Percentiles rank a stretch among this genome's conserved stretches.
Evolutionary conservation across 2,888 invertebrate genomes (phyloP).

Genomic region (Thera obeliscata): DNA sequence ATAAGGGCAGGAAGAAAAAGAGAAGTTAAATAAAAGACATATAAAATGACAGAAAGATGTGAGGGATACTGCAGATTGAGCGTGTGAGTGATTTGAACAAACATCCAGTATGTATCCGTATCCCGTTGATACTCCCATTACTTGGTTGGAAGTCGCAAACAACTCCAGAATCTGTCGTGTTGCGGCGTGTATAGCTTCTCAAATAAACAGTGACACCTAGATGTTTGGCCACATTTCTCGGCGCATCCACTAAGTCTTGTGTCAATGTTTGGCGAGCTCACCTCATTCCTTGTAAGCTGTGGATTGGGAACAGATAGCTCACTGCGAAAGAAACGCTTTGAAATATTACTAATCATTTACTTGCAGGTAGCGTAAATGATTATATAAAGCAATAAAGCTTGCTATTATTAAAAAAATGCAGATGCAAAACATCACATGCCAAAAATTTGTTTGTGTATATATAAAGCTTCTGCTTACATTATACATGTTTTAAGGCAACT

Average conservation of each 20-base stretch:
- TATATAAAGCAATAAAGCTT: too few species aligned
- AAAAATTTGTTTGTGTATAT: too few species aligned
- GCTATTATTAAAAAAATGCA: too few species aligned
- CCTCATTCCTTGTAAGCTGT: slow-evolving; percentile 63
- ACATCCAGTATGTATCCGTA: neutral
- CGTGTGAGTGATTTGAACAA: neutral
- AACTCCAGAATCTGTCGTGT: slow-evolving; percentile 48
- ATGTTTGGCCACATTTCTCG: slow-evolving; percentile 76
- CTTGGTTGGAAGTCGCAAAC: slow-evolving; percentile 17
- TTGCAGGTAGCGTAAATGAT: too few species aligned
- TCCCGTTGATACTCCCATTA: neutral
- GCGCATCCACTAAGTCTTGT: slow-evolving; percentile 71
- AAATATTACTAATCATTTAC: neutral
- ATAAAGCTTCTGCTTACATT: too few species aligned
- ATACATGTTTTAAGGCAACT: too few species aligned
- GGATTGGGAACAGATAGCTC: slow-evolving; percentile 27
- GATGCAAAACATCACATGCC: too few species aligned
- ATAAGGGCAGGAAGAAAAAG: too few species aligned
- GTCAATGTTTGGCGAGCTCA: slow-evolving; percentile 75
- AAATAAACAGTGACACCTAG: slow-evolving; percentile 75
- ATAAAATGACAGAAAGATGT: too few species aligned
- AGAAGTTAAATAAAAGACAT: too few species aligned
- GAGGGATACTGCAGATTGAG: too few species aligned
- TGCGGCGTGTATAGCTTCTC: slow-evolving; percentile 70
- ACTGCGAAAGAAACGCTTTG: neutral